These are phyloP conservation scores for Bombycilla garrulus DNA, from an alignment of 2,113 vertebrate genomes.

Conservation along the genomic window DNA sequence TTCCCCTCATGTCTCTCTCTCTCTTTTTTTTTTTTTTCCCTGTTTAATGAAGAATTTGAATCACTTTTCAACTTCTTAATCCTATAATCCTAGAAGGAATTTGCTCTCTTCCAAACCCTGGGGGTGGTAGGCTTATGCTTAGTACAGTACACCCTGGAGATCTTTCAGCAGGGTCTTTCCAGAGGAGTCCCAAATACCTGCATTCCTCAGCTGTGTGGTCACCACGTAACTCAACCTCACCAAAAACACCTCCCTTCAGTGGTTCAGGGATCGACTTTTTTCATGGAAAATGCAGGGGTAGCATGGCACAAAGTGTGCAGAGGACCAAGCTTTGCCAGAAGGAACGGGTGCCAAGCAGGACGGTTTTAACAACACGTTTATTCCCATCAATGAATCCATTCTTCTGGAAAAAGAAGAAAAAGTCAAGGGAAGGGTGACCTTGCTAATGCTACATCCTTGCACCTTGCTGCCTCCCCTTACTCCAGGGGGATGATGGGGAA, in stretches of 20 bases:
- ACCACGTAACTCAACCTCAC: neutral
- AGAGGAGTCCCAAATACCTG: slow-evolving; percentile 20
- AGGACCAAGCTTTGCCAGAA: neutral
- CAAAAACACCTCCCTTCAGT: neutral
- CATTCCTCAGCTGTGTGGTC: slow-evolving; percentile 21
- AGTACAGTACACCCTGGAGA: slow-evolving; percentile 66
- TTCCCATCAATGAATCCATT: neutral
- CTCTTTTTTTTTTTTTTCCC: neutral
- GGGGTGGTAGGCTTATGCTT: slow-evolving; percentile 63
- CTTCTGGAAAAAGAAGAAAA: neutral
- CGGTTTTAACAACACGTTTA: neutral
- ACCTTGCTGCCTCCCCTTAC: neutral
- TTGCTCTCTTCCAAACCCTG: slow-evolving; percentile 76
- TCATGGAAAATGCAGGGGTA: neutral
- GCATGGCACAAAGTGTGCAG: neutral
- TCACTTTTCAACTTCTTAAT: slow-evolving; percentile 86
- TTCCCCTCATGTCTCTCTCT: slow-evolving; percentile 68
- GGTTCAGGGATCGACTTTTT: neutral
- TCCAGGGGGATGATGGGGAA: neutral
- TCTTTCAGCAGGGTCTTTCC: slow-evolving; percentile 33
- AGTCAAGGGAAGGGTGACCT: neutral
- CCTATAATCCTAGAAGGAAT: slow-evolving; percentile 88
- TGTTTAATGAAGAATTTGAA: slow-evolving; percentile 84
- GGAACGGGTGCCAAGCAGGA: neutral
- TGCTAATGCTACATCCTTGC: neutral